Conservation (phyloP, 2,797 vertebrate species). For the Necrosyrtes monachus region DNA sequence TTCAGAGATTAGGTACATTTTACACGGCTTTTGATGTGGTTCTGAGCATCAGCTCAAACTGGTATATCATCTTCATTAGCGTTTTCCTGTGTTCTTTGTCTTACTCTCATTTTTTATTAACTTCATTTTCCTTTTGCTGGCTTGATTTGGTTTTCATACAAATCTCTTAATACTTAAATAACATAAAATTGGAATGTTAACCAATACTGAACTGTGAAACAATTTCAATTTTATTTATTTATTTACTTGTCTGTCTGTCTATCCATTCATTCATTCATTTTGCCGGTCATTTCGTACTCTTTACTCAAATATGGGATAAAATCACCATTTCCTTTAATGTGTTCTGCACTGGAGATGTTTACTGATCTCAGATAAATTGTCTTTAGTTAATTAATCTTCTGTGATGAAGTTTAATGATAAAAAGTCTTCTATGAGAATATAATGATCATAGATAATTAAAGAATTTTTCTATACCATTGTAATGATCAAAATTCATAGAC, state of each 20-base stretch:
- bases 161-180: not conserved
- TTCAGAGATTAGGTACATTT: not conserved
- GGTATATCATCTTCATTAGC: not conserved
- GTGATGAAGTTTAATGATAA: not conserved
- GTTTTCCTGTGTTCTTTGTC: not conserved
- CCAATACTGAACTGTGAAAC: not conserved
- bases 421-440: not conserved
- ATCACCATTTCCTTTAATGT: not conserved
- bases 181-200: not conserved
- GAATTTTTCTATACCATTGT: not conserved
- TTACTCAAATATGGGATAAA: not conserved
- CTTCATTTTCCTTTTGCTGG: not conserved
- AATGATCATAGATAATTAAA: not conserved
- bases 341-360: not conserved
- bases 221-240: not conserved
- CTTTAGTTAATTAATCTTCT: not conserved
- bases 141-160: not conserved
- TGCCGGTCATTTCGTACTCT: not conserved
- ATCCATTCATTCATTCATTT: not conserved
- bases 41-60: not conserved
- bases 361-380: not conserved
- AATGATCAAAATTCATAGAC: not conserved
- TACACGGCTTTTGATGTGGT: not conserved
- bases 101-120: not conserved
- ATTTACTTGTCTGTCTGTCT: not conserved